Evolutionary conservation across 1,140 invertebrate species (phyloP), one percentile per base, ranked within the genome.

Genomic region (Platorchestia sp.): DNA sequence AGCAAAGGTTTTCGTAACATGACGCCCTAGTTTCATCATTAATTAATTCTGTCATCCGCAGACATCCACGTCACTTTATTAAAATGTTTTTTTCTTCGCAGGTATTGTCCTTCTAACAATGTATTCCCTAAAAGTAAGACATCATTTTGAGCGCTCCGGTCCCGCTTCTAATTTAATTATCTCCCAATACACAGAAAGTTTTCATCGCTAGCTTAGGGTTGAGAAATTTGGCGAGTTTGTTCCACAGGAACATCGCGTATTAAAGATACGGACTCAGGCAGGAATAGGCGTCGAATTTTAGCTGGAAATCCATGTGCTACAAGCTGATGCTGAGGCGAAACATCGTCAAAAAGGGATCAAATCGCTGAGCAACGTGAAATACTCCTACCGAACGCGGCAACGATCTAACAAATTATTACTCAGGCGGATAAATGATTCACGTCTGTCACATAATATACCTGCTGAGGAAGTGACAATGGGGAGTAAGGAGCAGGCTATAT

Each of bases 21-120:
- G 45, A 44, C 91, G 91, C 91, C 45, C 91, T 89, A 45, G 91
- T 93, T 93, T 93, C 91, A 93, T 93, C 91, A 93, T 93, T 93
- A 93, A 93, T 93, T 93, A 93, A 93, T 93, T 45, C 91, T 47
- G 43, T 93, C 91, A 47, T 93, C 91, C 36, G 22, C 91, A 93
- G 91, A 40, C 45, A 47, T 45, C 45, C 19, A 10, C 91, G 41
- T 44, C 44, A 47, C 91, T 45, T 93, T 93, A 45, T 93, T 93
- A 93, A 93, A 93, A 93, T 93, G 45, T 93, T 93, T 93, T 91
- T 45, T 93, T 22, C 45, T 45, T 45, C 44, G 40, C 91, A 89
- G 91, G 45, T 47, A 93, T 93, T 93, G 91, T 93, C 91, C 45
- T 93, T 45, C 44, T 47, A 47, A 93, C 91, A 93, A 93, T 93